Evolutionary conservation across 2,113 vertebrate species (phyloP).

Genomic region (Sterrhoptilus dennistouni): DNA sequence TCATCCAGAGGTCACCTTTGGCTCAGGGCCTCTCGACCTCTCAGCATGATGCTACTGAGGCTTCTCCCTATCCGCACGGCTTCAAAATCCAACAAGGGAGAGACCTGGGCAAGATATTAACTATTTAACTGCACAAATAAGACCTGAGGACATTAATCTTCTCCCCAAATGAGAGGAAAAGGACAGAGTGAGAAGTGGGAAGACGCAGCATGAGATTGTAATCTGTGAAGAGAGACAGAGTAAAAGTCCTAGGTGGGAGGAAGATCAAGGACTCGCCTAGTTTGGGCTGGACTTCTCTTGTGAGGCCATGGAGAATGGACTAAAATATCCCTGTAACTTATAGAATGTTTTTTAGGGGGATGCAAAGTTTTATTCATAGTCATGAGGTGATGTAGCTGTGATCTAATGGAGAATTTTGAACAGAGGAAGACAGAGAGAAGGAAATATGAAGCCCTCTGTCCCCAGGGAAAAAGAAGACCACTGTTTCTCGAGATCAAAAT

Average conservation of each 20-base stretch:
- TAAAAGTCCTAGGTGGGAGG: neutral
- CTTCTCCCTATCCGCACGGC: neutral
- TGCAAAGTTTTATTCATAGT: neutral
- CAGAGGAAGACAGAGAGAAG: neutral
- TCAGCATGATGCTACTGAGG: neutral
- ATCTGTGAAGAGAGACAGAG: neutral
- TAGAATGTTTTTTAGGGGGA: neutral
- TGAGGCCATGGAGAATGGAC: neutral
- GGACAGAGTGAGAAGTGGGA: neutral
- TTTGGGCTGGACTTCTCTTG: neutral
- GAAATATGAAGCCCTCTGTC: neutral
- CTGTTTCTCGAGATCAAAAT: neutral
- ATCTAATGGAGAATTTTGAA: neutral
- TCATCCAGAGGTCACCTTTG: too few species aligned
- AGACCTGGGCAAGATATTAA: neutral
- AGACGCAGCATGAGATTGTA: neutral
- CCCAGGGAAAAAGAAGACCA: neutral
- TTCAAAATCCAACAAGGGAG: neutral
- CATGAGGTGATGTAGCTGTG: neutral
- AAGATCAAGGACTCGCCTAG: neutral
- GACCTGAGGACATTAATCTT: neutral
- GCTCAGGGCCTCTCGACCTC: too few species aligned
- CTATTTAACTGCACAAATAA: neutral
- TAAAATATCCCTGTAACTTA: neutral
- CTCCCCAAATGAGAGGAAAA: neutral